Conservation (phyloP, 2,888 invertebrate species). For the Apoda limacodes region DNA sequence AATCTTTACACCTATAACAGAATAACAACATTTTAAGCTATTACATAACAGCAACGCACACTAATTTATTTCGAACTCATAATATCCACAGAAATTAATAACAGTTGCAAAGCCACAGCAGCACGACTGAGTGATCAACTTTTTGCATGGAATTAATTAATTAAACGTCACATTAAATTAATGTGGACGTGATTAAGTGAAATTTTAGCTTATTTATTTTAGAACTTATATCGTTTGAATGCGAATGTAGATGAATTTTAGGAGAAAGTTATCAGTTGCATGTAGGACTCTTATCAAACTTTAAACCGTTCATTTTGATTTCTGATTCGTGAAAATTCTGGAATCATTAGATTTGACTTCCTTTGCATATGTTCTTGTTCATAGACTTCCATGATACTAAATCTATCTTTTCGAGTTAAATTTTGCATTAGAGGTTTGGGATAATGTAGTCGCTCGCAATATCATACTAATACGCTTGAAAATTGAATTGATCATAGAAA, state of each 20-base stretch:
- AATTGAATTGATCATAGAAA: constrained; percentile 55
- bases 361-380: constrained; percentile 60
- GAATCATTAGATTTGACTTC: constrained; percentile 52
- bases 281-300: too few relatives aligned
- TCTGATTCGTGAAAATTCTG: constrained; percentile 66
- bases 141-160: too few relatives aligned
- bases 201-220: too few relatives aligned
- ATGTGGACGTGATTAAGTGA: too few relatives aligned
- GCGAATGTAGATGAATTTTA: too few relatives aligned
- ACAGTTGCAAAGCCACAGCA: constrained; percentile 33
- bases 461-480: constrained; percentile 59
- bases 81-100: constrained; percentile 31
- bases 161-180: too few relatives aligned
- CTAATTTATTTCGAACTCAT: constrained; percentile 33
- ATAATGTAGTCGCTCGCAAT: constrained; percentile 65
- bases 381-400: constrained; percentile 57
- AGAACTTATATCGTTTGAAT: too few relatives aligned
- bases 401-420: constrained; percentile 59
- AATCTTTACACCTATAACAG: too few relatives aligned
- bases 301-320: too few relatives aligned
- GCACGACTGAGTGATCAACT: too few relatives aligned
- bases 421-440: constrained; percentile 64
- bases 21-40: constrained; percentile 15
- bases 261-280: too few relatives aligned
- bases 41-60: constrained; percentile 29